Conservation (phyloP, 2,113 vertebrate genomes). For the Talpa occidentalis region DNA sequence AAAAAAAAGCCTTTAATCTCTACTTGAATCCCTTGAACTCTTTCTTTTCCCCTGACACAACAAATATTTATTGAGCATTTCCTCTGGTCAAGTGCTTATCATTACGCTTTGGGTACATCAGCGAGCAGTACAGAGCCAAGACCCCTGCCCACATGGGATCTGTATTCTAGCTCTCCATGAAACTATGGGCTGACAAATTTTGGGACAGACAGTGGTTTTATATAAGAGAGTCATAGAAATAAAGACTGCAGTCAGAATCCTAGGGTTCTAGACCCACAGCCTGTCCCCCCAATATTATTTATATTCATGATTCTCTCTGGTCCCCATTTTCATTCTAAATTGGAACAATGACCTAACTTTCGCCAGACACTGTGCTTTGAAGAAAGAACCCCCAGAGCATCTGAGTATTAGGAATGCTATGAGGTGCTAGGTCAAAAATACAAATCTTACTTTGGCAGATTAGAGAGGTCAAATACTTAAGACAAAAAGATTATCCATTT, state of each 20-base stretch:
- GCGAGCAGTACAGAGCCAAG: not conserved
- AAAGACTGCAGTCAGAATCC: not conserved
- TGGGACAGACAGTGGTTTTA: not conserved
- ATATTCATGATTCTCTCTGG: not conserved
- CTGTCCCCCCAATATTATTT: not conserved
- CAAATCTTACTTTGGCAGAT: not conserved
- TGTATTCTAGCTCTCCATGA: not conserved
- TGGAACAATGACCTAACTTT: not conserved
- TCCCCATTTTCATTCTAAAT: not conserved
- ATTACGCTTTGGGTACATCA: not conserved
- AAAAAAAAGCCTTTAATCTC: not conserved
- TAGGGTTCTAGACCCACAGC: not conserved
- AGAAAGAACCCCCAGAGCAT: conserved; percentile 28
- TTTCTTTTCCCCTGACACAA: not conserved
- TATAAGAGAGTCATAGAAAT: not conserved
- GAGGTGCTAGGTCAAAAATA: not conserved
- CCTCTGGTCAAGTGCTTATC: not conserved
- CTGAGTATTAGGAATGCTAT: not conserved
- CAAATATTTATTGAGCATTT: not conserved
- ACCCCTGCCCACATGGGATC: not conserved
- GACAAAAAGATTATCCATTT: not conserved
- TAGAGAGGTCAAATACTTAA: not conserved
- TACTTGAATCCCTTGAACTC: not conserved
- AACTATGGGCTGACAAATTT: not conserved
- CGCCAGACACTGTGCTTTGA: not conserved